A percentile compares a stretch with the other conserved stretches of the same genome.
phyloP scores from a whole-genome alignment of 2,797 vertebrate genomes.

The Siniperca obscura region DNA sequence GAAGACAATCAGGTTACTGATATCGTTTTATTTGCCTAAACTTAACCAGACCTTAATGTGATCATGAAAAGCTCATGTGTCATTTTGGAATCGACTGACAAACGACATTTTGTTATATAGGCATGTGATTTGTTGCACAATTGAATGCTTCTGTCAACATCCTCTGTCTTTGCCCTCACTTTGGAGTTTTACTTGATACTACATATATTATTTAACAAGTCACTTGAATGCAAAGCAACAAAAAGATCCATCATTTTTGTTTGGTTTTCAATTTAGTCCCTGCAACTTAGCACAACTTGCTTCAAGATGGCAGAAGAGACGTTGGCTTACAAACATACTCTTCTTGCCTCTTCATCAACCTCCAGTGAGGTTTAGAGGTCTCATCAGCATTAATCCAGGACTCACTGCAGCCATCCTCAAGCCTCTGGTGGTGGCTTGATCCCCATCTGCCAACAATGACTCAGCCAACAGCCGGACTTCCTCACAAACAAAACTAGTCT shows the following conservation, averaged over 20 bases:
- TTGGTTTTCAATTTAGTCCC: background rate
- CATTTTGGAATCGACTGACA: background rate
- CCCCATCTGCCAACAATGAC: constrained; percentile 18
- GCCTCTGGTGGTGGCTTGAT: constrained; percentile 19
- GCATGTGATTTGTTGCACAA: background rate
- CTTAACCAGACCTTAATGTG: background rate
- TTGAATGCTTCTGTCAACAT: background rate
- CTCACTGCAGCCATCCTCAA: background rate
- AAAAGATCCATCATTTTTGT: background rate
- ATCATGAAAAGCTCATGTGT: background rate
- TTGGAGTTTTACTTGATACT: background rate
- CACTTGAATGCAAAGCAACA: background rate
- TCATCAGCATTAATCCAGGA: constrained; percentile 25
- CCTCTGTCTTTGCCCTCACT: background rate
- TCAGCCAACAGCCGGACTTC: constrained; percentile 25
- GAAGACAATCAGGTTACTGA: background rate
- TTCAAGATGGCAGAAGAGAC: background rate
- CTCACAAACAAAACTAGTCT: background rate
- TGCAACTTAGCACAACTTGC: background rate
- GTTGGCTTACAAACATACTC: background rate
- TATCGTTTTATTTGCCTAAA: background rate
- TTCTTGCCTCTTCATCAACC: background rate
- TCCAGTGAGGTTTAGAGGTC: constrained; percentile 14
- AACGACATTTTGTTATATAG: too few species aligned
- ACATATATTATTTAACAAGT: background rate